Base-by-base conservation (phyloP, 2,797 vertebrate genomes). In the Danio aesculapii region DNA sequence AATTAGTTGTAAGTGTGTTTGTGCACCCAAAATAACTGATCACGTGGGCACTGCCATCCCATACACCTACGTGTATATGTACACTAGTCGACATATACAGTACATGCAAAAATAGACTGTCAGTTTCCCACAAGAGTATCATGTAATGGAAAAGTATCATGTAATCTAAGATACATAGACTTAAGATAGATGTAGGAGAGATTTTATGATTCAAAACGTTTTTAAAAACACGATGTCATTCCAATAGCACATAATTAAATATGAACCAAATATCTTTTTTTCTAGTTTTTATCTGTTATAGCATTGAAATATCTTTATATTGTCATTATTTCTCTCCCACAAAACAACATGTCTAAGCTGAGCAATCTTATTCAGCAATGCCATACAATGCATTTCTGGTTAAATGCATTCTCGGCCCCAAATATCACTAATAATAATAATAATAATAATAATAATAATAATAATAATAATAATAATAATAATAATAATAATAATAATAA, bases 31-130 rank as follows among this genome's bases (percentile, higher is more conserved):
- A 81, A 67, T 74, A 74, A 53, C 6, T 52, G 46, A 75, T 52
- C 47, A 75, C 46, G 74, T 75, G 62, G 57, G 68, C 52, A 52
- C 41, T 81, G 64, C 53, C 66, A 81, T 58, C 49, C 44, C 19
- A 74, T 6, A 2, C 50, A 53, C 49, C 12, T 14, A 6, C 46
- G 30, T 46, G 17, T 62, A 52, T 43, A 17, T 44, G 6, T 19
- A 19, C 41, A 58, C 17, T 58, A 58, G 39, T 55, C 10, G 12
- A 59, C 17, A 71, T 57, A 16, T 57, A 58, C 70, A 46, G 30
- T 30, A 30, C 30, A 30, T 58, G 41, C 2, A 16, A 12, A 59
- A 8, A 73, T 14, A 59, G 21, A 49, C 0, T 57, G 43, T 47
- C 57, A 30, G 13, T 59, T 59, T 49, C 52, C 16, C 8, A 59